Evolutionary conservation across 2,888 invertebrate species (phyloP).

Genomic region (Lycia hirtaria): DNA sequence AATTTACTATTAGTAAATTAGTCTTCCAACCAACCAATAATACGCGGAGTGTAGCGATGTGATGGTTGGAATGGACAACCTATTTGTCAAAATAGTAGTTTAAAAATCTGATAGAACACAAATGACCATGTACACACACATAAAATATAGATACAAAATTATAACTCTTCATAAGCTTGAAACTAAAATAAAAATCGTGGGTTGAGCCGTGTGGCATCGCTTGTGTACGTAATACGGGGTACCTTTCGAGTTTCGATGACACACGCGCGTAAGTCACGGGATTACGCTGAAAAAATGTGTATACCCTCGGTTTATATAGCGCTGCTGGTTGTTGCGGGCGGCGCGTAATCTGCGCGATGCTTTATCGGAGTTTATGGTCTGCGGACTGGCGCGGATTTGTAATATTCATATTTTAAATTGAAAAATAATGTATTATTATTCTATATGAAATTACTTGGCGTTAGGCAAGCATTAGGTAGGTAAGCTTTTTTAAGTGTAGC

Average conservation of each 20-base stretch:
- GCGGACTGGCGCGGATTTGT: slow-evolving; percentile 22
- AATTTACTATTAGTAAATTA: too few species aligned
- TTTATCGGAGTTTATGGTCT: slow-evolving; percentile 45
- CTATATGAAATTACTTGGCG: not conserved
- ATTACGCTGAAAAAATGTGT: slow-evolving; percentile 43
- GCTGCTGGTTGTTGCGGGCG: slow-evolving; percentile 37
- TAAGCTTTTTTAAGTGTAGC: too few species aligned
- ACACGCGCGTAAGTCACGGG: slow-evolving; percentile 48
- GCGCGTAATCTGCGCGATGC: slow-evolving; percentile 37
- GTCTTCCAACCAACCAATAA: too few species aligned
- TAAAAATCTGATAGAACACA: too few species aligned
- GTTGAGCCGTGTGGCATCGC: not conserved
- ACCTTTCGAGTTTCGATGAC: slow-evolving; percentile 43
- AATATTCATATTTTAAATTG: slow-evolving; percentile 37
- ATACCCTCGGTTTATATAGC: slow-evolving; percentile 45
- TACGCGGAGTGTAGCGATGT: too few species aligned
- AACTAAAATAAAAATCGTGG: not conserved
- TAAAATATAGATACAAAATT: too few species aligned
- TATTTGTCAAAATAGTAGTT: too few species aligned
- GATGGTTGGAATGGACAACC: too few species aligned
- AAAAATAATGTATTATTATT: slow-evolving; percentile 11
- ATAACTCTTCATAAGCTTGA: too few species aligned
- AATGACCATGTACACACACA: too few species aligned
- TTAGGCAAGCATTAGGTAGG: too few species aligned
- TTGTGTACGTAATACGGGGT: not conserved